A percentile compares a stretch with the other conserved stretches of the same genome.
Conservation (phyloP, 2,888 invertebrate species). For the Acrobasis consociella region DNA sequence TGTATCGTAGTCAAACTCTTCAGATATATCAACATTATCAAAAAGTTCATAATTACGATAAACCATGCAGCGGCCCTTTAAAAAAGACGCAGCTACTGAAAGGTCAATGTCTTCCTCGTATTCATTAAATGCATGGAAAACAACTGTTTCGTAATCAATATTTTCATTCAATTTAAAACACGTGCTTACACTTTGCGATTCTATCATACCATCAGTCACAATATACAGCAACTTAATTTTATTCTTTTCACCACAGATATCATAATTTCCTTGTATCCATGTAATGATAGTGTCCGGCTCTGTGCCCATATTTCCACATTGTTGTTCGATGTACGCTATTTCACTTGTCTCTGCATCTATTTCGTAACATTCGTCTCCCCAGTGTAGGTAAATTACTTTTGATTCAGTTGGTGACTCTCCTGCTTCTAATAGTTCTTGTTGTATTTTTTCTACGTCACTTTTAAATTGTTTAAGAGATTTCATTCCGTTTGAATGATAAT, state of each 20-base stretch:
- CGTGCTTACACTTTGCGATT: not conserved
- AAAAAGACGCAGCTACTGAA: slow-evolving; percentile 31
- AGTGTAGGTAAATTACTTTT: slow-evolving; percentile 40
- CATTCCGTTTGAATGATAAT: too few species aligned
- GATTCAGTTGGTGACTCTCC: slow-evolving; percentile 4
- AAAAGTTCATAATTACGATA: slow-evolving; percentile 39
- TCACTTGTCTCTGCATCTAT: slow-evolving; percentile 35
- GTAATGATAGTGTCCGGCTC: slow-evolving; percentile 33
- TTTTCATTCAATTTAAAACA: slow-evolving; percentile 39
- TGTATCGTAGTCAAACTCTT: slow-evolving; percentile 44
- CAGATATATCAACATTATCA: slow-evolving; percentile 42
- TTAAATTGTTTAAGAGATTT: slow-evolving; percentile 29
- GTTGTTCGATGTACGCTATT: not conserved
- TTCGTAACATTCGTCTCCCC: slow-evolving; percentile 39
- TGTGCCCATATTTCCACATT: not conserved
- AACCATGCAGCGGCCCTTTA: slow-evolving; percentile 38
- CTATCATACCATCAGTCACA: slow-evolving; percentile 44
- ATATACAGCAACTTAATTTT: slow-evolving; percentile 44
- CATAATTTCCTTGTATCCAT: slow-evolving; percentile 28
- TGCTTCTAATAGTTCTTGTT: slow-evolving; percentile 16
- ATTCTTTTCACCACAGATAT: slow-evolving; percentile 23
- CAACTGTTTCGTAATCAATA: slow-evolving; percentile 42
- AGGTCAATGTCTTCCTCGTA: slow-evolving; percentile 16
- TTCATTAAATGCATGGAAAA: slow-evolving; percentile 22
- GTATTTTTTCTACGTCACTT: slow-evolving; percentile 33